Evolutionary conservation across 2,888 invertebrate genomes (phyloP).

Genomic region (Pachydiplax longipennis): DNA sequence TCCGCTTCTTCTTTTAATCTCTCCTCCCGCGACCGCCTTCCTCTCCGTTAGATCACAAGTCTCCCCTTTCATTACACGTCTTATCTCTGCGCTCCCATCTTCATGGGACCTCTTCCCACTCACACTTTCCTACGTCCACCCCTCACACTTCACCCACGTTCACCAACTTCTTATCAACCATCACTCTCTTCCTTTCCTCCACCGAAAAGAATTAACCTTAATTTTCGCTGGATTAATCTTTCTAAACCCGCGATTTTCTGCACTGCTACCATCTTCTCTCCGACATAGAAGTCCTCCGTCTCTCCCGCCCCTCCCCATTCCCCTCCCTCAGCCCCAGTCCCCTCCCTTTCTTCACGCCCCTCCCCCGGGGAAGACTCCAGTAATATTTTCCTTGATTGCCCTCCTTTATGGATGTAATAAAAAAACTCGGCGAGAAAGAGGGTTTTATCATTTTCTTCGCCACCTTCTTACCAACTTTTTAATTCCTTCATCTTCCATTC

Average conservation of each 20-base stretch:
- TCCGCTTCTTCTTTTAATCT: not conserved
- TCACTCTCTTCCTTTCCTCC: not conserved
- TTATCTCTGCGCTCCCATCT: constrained; percentile 6
- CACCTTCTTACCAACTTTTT: constrained; percentile 38
- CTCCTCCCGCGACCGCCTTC: not conserved
- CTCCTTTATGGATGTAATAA: constrained; percentile 24
- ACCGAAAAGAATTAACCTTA: constrained; percentile 35
- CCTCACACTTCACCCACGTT: not conserved
- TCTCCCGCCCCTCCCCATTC: not conserved
- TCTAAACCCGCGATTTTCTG: not conserved
- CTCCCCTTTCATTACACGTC: constrained; percentile 20
- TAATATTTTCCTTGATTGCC: constrained; percentile 39
- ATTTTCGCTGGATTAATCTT: constrained; percentile 36
- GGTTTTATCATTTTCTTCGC: constrained; percentile 5
- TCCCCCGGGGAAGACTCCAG: not conserved
- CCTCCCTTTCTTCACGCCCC: not conserved
- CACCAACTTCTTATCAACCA: not conserved
- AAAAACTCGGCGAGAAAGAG: not conserved
- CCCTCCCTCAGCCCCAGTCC: not conserved
- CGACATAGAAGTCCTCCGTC: not conserved
- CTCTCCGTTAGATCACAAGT: not conserved
- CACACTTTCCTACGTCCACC: not conserved
- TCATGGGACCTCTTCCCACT: not conserved
- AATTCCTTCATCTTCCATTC: constrained; percentile 24
- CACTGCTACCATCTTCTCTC: not conserved